Percentiles rank a stretch among this genome's conserved stretches.
These are phyloP conservation scores for Uropetala carovei DNA, from an alignment of 2,888 invertebrate species.

Conservation along the genomic window DNA sequence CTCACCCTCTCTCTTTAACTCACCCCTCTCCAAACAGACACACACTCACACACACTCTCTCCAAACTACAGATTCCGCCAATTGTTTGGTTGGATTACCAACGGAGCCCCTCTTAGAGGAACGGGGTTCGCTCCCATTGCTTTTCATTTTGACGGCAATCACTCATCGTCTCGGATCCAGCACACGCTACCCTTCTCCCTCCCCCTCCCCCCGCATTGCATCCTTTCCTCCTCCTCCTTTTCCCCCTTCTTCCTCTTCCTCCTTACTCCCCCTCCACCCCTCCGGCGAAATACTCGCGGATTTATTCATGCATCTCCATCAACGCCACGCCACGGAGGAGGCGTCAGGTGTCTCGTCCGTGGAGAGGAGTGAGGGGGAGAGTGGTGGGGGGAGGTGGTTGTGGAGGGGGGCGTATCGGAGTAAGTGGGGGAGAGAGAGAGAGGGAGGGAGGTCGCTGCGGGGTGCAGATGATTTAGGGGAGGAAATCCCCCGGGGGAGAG, in stretches of 20 bases:
- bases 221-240: background rate
- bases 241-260: background rate
- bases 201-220: background rate
- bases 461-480: conserved; percentile 2
- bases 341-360: conserved; percentile 1
- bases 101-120: conserved; percentile 6
- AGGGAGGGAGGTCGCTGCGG: background rate
- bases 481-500: background rate
- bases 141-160: conserved; percentile 7
- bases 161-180: background rate
- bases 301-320: conserved; percentile 27
- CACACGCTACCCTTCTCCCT: background rate
- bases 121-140: conserved; percentile 3
- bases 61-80: background rate
- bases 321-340: conserved; percentile 5
- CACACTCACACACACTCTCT: background rate
- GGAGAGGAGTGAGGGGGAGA: too few species aligned
- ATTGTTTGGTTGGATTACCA: conserved; percentile 9
- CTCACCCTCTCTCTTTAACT: too few species aligned
- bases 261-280: background rate
- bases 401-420: too few species aligned
- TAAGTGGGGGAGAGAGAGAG: too few species aligned
- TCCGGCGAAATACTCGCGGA: conserved; percentile 4
- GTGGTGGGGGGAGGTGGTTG: too few species aligned
- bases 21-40: background rate